Evolutionary conservation across 2,888 invertebrate species (phyloP), one percentile per base, ranked within the genome.

Genomic region (Lingula anatina): DNA sequence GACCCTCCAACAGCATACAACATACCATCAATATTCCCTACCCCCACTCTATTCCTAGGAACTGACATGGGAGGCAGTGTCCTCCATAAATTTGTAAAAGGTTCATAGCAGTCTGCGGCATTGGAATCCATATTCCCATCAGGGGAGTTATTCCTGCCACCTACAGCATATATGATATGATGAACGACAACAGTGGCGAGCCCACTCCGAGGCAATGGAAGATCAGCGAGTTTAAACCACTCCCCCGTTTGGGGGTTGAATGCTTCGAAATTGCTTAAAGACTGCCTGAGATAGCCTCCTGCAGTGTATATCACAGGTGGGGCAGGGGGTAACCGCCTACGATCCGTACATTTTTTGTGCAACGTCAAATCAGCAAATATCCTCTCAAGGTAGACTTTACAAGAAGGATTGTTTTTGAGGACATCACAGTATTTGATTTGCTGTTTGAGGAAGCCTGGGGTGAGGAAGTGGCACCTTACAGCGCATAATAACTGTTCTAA

Each of bases 1-100:
- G 91, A 90, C 0, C 94, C 94, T 0, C 94, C 94, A 0, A 93
- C 90, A 3, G 93, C 92, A 72, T 94, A 94, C 49, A 94, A 79
- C 56, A 89, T 79, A 24, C 89, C 90, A 68, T 94, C 93, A 85
- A 94, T 89, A 28, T 92, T 91, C n/a, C 90, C 91, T 3, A 92
- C 92, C 5, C 93, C 93, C 21, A 92, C 87, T 65, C 94, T 83
- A 76, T 92, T 91, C 43, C 94, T 80, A 0, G 92, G 87, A 41
- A 87, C 86, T 12, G 89, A 86, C 92, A 94, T 79, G 3, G 70
- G 68, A 83, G 86, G 74, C 40, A 91, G 89, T 0, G 89, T 86
- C 26, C 88, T 81, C 94, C 94, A 94, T 60, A 85, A 83, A 72
- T 92, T 91, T 24, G 84, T 84, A 26, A 86, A 82, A 0, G 93